Conservation (phyloP, 2,888 invertebrate genomes). For the Nephrotoma flavescens region DNA sequence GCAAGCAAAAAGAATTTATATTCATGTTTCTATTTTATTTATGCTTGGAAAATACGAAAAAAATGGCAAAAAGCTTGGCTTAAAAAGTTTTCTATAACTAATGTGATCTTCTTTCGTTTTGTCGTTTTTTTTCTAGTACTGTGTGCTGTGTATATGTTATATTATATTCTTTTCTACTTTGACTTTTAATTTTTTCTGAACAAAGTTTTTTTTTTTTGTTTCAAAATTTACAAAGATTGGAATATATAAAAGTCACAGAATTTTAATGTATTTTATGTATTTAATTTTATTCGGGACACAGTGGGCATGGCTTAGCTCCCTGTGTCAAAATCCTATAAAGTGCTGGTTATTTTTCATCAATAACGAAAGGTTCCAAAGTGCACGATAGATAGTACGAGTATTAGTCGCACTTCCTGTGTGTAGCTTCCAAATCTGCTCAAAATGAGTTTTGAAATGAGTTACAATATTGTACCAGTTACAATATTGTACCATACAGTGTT, state of each 20-base stretch:
- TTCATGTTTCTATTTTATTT: slow-evolving; percentile 2
- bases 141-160: not conserved
- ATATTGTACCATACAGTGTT: too few species aligned
- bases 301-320: not conserved
- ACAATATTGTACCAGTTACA: too few species aligned
- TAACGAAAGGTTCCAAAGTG: too few species aligned
- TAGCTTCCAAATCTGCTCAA: too few species aligned
- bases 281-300: not conserved
- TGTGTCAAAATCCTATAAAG: not conserved
- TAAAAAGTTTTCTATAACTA: slow-evolving; percentile 5
- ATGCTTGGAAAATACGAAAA: slow-evolving; percentile 1
- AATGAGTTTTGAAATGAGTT: too few species aligned
- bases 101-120: slow-evolving; percentile 1
- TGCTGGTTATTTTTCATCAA: not conserved
- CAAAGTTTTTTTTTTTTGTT: not conserved
- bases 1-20: not conserved
- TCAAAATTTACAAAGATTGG: not conserved
- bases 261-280: not conserved
- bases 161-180: not conserved
- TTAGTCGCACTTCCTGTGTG: too few species aligned
- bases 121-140: not conserved
- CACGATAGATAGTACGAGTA: too few species aligned
- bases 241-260: not conserved
- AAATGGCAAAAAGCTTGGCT: not conserved
- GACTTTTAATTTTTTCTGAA: not conserved